Evolutionary conservation across 2,888 invertebrate genomes (phyloP), one percentile per base, ranked within the genome.

Genomic region (Drosophila borborema): DNA sequence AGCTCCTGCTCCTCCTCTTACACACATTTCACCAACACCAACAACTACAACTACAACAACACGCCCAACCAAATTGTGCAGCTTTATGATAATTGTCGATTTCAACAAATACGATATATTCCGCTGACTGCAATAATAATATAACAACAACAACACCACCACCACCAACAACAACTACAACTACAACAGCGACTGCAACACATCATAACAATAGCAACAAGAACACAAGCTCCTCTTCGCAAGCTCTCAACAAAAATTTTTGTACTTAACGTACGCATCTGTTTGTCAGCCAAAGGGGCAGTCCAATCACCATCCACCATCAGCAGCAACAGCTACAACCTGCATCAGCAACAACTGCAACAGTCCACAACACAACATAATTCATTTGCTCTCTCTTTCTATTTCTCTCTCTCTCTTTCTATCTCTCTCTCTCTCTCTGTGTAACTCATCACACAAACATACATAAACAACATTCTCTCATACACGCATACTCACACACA

Each of bases 1-100:
- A 90, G 84, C 80, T 86, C 80, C 90, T 81, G 84, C 81, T 90
- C 87, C 91, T 91, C 87, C 86, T 90, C 72, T 80, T 88, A 90
- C 82, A 91, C 86, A 89, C 85, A 90, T 90, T 88, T 86, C 87
- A 89, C 87, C 89, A 83, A 46, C 63, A 80, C 64, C 56, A 66
- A 51, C 69, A 65, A 38, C 60, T 64, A 56, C 74, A 80, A 62
- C 62, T 60, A 65, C 64, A 69, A 55, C 65, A 76, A 54, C 70
- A 59, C 40, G 55, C 45, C 64, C 69, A 64, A 62, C 54, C 53
- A 74, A 65, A 60, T 82, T 79, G 72, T 55, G 73, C 74, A 77
- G 74, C 78, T 77, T 74, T 74, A 72, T 77, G 66, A 65, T 67
- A 65, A 72, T 72, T 81, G 68, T 72, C 66, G 67, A 67, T 66